Base-by-base conservation (phyloP, 2,797 vertebrate species). In the Karalla daura region DNA sequence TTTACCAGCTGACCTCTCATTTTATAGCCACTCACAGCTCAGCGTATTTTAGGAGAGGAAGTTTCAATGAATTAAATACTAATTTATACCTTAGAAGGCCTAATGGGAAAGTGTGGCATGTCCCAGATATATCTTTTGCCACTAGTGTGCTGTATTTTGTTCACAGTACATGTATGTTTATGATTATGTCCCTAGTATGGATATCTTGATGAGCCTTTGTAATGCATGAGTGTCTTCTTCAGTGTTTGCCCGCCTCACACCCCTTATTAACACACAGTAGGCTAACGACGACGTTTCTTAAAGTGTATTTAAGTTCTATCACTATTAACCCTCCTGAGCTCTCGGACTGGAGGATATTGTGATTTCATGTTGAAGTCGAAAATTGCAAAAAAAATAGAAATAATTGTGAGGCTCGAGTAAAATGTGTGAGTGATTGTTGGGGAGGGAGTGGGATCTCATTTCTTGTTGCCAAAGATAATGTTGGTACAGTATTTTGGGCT, bases 331-430 rank as follows among this genome's bases (percentile, higher is more conserved):
- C 56, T 50, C 40, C 36, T 20, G 55, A 54, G 36, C 47, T 67
- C 47, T 46, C 23, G 18, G 46, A 67, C 35, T 14, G n/a, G 44
- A 71, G 39, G 60, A 47, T 62, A 12, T 59, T 54, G 52, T 65
- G 81, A 86, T 85, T 88, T 87, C 70, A 86, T 68, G 76, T 82
- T 87, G 75, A 80, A 86, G 83, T 86, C 27, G 7, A 66, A 58
- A 20, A 20, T 14, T 40, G 5, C 51, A 45, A 52, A 24, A 56
- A 53, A 7, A 4, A 46, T n/a, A 46, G 8, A 39, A 49, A 43
- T 55, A 33, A n/a, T n/a, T n/a, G 17, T 37, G 36, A 35, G 21
- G 27, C 36, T 62, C n/a, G 39, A 39, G 49, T 51, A 15, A 53
- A 55, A 20, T 1, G 0, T 44, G 20, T 11, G 18, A 17, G 21